A percentile compares a stretch with the other conserved stretches of the same genome.
These are phyloP conservation scores for Ceratotherium simum DNA, from an alignment of 2,113 vertebrate genomes.

Conservation along the genomic window DNA sequence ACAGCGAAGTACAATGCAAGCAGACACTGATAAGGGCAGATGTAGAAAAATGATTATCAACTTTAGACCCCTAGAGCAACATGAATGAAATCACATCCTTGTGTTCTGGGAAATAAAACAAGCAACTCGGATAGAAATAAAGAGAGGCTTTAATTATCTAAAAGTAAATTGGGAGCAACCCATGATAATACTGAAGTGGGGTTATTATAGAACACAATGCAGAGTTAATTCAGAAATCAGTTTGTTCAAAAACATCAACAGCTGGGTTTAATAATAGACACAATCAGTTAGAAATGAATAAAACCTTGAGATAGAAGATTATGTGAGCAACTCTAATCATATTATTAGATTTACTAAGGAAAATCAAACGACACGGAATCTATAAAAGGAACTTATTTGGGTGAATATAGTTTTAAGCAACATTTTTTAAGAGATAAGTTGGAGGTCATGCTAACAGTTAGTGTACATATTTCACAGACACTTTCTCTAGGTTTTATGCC, in stretches of 20 bases:
- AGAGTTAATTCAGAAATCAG: constrained; percentile 89
- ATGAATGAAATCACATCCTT: constrained; percentile 86
- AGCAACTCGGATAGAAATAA: constrained; percentile 87
- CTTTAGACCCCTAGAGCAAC: constrained; percentile 88
- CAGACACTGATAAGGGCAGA: constrained; percentile 85
- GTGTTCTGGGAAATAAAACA: constrained; percentile 90
- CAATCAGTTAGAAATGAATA: constrained; percentile 87
- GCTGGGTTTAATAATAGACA: constrained; percentile 88
- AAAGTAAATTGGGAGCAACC: constrained; percentile 89
- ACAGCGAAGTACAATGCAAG: constrained; percentile 77
- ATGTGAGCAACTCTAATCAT: constrained; percentile 86
- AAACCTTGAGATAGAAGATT: constrained; percentile 86
- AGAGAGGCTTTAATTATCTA: constrained; percentile 91
- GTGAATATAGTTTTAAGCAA: constrained; percentile 67
- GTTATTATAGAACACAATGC: constrained; percentile 88
- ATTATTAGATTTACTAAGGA: constrained; percentile 85
- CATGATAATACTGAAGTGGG: constrained; percentile 87
- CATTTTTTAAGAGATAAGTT: constrained; percentile 62
- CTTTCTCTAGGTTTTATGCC: neutral
- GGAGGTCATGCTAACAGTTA: neutral
- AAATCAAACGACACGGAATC: constrained; percentile 73
- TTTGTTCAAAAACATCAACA: constrained; percentile 90
- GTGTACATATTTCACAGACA: neutral
- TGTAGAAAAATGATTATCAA: constrained; percentile 88
- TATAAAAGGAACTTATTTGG: constrained; percentile 76